A percentile compares a stretch with the other conserved stretches of the same genome.
These are phyloP conservation scores for Dunckerocampus dactyliophorus DNA, from an alignment of 2,113 vertebrate species.

Conservation along the genomic window DNA sequence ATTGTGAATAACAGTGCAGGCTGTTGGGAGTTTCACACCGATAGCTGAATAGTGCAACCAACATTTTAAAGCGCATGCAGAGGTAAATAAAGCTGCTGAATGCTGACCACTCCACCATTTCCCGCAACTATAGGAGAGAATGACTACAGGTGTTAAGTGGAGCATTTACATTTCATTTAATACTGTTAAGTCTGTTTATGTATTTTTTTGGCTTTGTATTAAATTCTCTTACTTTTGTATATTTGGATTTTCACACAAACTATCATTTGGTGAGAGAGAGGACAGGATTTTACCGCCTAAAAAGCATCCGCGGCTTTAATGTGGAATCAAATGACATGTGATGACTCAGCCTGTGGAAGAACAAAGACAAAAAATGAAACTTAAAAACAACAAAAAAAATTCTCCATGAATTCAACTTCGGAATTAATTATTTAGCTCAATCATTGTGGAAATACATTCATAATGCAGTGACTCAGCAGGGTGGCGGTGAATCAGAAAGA, in stretches of 20 bases:
- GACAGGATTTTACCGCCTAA: constrained; percentile 15
- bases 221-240: neutral
- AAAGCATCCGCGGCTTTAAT: constrained; percentile 26
- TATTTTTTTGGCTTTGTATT: no score
- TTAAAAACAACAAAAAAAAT: no score
- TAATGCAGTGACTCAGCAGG: constrained; percentile 30
- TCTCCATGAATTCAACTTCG: constrained; percentile 22
- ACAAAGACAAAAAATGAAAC: constrained; percentile 24
- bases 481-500: constrained; percentile 49
- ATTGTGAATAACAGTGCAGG: no score
- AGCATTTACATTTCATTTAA: no score
- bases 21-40: no score
- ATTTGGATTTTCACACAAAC: neutral
- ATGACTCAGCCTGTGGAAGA: constrained; percentile 15
- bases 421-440: constrained; percentile 36
- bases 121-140: no score
- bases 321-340: constrained; percentile 18
- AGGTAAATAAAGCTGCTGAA: no score
- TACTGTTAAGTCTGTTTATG: no score
- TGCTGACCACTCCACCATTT: no score
- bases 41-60: no score
- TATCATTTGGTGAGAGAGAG: neutral
- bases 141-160: no score
- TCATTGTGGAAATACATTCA: constrained; percentile 32
- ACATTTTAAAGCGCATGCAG: no score